Evolutionary conservation across 1,140 invertebrate genomes (phyloP).

Genomic region (Mycetomoellerius zeteki): DNA sequence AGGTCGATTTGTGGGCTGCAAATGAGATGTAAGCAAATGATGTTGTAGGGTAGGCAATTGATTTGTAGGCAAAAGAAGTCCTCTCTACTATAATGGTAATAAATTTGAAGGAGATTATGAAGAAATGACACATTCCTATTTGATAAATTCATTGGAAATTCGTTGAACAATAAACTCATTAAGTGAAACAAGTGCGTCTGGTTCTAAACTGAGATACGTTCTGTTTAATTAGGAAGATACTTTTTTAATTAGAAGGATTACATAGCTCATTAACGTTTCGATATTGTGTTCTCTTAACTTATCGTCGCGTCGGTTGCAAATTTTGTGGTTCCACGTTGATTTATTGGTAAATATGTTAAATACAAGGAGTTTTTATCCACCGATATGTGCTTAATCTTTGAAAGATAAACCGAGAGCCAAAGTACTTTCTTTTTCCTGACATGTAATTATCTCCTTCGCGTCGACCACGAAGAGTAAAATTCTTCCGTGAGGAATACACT

Average conservation of each 20-base stretch:
- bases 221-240: neutral
- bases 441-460: slow-evolving; percentile 19
- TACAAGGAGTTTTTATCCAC: neutral
- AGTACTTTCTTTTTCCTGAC: slow-evolving; percentile 10
- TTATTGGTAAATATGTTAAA: neutral
- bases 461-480: neutral
- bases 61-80: no score
- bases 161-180: neutral
- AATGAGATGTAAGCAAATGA: no score
- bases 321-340: neutral
- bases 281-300: neutral
- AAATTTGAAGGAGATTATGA: neutral
- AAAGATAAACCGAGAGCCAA: slow-evolving; percentile 5
- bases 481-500: neutral
- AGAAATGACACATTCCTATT: neutral
- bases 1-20: no score
- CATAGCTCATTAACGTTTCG: neutral
- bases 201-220: neutral
- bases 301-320: neutral
- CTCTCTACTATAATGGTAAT: neutral
- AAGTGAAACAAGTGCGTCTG: neutral
- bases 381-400: neutral
- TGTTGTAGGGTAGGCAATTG: no score
- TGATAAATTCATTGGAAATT: neutral
- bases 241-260: neutral